Conservation (phyloP, 2,113 vertebrate species). For the Puntigrus tetrazona region DNA sequence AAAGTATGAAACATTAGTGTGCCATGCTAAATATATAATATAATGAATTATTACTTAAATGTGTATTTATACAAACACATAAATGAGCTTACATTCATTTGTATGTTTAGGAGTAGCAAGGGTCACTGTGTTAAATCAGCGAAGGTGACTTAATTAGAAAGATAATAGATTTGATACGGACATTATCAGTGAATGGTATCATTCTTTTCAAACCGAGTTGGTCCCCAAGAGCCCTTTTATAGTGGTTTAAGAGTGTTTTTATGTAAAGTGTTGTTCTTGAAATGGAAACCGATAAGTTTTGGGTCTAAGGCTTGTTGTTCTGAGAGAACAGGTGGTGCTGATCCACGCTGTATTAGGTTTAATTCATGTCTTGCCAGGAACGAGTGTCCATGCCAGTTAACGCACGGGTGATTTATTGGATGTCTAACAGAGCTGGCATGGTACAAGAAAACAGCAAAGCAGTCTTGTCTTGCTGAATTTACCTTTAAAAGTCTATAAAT, state of each 20-base stretch:
- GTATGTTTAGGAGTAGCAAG: neutral
- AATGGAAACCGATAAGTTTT: constrained; percentile 38
- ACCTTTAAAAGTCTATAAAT: neutral
- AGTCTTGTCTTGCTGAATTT: neutral
- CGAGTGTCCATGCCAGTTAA: constrained; percentile 50
- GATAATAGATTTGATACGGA: constrained; percentile 2
- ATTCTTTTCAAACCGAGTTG: neutral
- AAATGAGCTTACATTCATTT: neutral
- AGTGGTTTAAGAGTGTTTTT: constrained; percentile 24
- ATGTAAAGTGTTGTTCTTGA: constrained; percentile 34
- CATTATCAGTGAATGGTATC: constrained; percentile 3
- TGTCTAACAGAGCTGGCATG: constrained; percentile 43
- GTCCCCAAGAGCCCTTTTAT: neutral
- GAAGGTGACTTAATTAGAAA: constrained; percentile 7
- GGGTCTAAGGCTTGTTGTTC: constrained; percentile 32
- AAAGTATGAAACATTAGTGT: neutral
- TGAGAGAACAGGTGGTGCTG: constrained; percentile 51
- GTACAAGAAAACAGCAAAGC: constrained; percentile 17
- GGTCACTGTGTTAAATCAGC: neutral
- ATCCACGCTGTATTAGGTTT: constrained; percentile 47
- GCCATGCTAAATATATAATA: neutral
- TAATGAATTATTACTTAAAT: neutral
- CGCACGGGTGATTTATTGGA: constrained; percentile 54
- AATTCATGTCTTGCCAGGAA: constrained; percentile 59
- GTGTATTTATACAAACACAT: neutral